Percentiles rank a stretch among this genome's conserved stretches.
Evolutionary conservation across 1,140 invertebrate species (phyloP).

Genomic region (Antheraea pernyi): DNA sequence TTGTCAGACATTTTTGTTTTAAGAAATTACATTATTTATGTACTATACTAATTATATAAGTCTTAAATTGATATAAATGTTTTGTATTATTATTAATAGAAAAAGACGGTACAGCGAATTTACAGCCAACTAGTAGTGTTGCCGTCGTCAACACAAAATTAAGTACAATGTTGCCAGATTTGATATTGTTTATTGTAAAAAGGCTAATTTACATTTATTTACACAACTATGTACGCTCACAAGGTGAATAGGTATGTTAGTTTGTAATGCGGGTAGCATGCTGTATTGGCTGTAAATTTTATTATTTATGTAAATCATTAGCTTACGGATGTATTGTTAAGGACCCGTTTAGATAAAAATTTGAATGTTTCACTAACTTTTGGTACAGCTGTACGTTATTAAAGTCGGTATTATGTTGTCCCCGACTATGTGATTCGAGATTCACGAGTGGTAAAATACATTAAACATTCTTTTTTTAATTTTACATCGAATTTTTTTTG

Average conservation of each 20-base stretch:
- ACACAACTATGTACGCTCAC: constrained; percentile 3
- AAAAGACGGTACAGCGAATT: constrained; percentile 34
- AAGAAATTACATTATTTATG: constrained; percentile 44
- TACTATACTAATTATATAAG: constrained; percentile 34
- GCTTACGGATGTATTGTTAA: background rate
- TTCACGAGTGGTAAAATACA: constrained; percentile 30
- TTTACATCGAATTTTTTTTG: constrained; percentile 73
- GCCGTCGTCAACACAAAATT: constrained; percentile 23
- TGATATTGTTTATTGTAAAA: constrained; percentile 20
- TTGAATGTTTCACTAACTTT: background rate
- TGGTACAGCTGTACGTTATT: background rate
- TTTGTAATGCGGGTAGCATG: constrained; percentile 17
- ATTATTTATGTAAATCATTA: constrained; percentile 18
- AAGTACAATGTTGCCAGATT: constrained; percentile 36
- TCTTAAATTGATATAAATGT: constrained; percentile 41
- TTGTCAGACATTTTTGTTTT: constrained; percentile 27
- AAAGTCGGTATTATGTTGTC: too few relatives aligned
- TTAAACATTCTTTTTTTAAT: constrained; percentile 56
- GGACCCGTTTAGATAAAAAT: background rate
- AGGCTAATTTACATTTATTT: constrained; percentile 28
- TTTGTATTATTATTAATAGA: constrained; percentile 42
- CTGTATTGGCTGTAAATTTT: constrained; percentile 36
- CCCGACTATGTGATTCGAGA: constrained; percentile 7
- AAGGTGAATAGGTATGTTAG: background rate
- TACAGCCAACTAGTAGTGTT: constrained; percentile 35